A percentile compares a stretch with the other conserved stretches of the same genome.
phyloP scores from a whole-genome alignment of 2,797 vertebrate genomes.

The Triplophysa bombifrons region DNA sequence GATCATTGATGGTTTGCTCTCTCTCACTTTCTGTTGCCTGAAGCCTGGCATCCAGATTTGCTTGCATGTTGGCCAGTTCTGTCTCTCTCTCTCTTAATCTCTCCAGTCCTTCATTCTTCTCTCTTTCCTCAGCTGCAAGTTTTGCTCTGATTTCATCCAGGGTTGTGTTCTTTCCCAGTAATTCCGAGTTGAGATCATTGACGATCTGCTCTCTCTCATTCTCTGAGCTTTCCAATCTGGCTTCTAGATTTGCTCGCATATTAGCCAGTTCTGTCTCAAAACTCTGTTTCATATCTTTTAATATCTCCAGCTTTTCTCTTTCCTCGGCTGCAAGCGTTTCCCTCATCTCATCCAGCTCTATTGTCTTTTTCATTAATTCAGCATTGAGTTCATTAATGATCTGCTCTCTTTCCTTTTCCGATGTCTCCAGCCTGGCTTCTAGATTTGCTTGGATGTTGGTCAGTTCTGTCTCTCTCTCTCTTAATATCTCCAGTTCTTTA shows the following conservation, averaged over 20 bases:
- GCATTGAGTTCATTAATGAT: slow-evolving; percentile 25
- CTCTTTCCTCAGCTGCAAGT: slow-evolving; percentile 27
- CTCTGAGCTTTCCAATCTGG: slow-evolving; percentile 64
- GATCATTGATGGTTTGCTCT: slow-evolving; percentile 35
- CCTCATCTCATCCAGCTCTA: slow-evolving; percentile 59
- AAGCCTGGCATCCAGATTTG: slow-evolving; percentile 14
- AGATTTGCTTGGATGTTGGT: slow-evolving; percentile 61
- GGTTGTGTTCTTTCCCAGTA: slow-evolving; percentile 55
- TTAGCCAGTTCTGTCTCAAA: slow-evolving; percentile 58
- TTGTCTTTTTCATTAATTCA: slow-evolving; percentile 35
- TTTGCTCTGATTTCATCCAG: slow-evolving; percentile 43
- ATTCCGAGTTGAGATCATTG: slow-evolving; percentile 31
- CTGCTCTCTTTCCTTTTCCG: slow-evolving; percentile 51
- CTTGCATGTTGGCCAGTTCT: slow-evolving; percentile 29
- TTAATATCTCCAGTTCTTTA: slow-evolving; percentile 4
- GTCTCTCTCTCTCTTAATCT: neutral
- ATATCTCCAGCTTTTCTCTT: slow-evolving; percentile 12
- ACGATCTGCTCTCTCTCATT: slow-evolving; percentile 56
- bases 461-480: slow-evolving; percentile 61
- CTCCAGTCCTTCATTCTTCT: slow-evolving; percentile 31
- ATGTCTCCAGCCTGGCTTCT: slow-evolving; percentile 60
- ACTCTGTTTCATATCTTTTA: slow-evolving; percentile 44
- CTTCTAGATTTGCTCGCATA: slow-evolving; percentile 6
- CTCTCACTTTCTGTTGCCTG: slow-evolving; percentile 60
- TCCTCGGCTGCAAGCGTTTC: slow-evolving; percentile 20